Evolutionary conservation across 2,797 vertebrate genomes (phyloP), one percentile per base, ranked within the genome.

Genomic region (Melanitta fusca): DNA sequence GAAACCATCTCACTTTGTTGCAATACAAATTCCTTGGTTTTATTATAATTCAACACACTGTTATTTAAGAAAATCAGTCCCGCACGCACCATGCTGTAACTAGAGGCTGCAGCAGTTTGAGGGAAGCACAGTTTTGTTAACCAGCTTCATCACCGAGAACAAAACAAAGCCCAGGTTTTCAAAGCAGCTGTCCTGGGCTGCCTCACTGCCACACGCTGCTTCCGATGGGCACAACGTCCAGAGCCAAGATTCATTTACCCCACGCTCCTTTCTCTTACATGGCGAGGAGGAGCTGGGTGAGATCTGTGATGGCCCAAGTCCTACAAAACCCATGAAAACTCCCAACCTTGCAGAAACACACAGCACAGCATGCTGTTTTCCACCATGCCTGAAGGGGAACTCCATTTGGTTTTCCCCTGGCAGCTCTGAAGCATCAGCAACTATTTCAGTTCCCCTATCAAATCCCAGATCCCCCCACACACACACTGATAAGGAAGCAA

Each of bases 401-500:
- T 94, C 68, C 80, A n/a, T 39, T 47, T 0, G 25, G 70, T 72
- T 93, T 91, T 92, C 80, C 93, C 92, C 95, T 82, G 30, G 51
- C 69, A 92, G 60, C 28, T 74, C 36, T 32, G 57, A 82, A 80
- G 61, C 75, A 89, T 5, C 72, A 83, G 64, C 69, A 89, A 39
- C 73, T 88, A 19, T 58, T 91, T 39, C 64, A 20, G 70, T 74
- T 95, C 80, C 65, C 47, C 70, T 57, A 45, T 14, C 51, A 60
- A 83, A 56, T 16, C 85, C 65, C 77, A 69, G 45, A 7, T 80
- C 51, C 51, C 24, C 49, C 13, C 30, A 2, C 38, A 56, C 38
- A 64, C 58, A 70, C 21, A 38, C 6, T 10, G 0, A 30, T 3
- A 84, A 80, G 47, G 12, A 10, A 90, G 10, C 1, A 53, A 24